A percentile compares a stretch with the other conserved stretches of the same genome.
phyloP scores from a whole-genome alignment of 2,888 invertebrate species.

The Timandra comae region DNA sequence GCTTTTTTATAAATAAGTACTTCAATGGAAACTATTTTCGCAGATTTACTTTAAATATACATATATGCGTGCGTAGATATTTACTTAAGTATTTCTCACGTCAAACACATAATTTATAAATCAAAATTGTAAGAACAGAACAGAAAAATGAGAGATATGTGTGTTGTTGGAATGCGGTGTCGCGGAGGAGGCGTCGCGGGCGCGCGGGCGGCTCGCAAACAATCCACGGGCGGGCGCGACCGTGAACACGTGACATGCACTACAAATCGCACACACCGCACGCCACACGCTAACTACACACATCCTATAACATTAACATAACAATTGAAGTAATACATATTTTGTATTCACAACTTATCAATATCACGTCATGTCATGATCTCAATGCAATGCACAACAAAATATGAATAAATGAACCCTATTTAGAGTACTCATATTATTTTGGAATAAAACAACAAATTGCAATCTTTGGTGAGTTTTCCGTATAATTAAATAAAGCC shows the following conservation, averaged over 20 bases:
- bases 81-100: neutral
- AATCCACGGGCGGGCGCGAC: conserved; percentile 41
- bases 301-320: too few species aligned
- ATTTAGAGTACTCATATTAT: too few species aligned
- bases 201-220: conserved; percentile 40
- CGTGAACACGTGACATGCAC: conserved; percentile 50
- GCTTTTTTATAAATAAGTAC: too few species aligned
- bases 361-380: too few species aligned
- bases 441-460: conserved; percentile 38
- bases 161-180: conserved; percentile 30
- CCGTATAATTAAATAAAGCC: conserved; percentile 57
- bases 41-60: neutral
- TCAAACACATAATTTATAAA: neutral
- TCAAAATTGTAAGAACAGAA: conserved; percentile 19
- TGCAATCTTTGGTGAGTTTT: conserved; percentile 44
- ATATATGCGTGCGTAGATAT: neutral
- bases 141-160: conserved; percentile 25
- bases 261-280: conserved; percentile 27
- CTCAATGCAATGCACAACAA: too few species aligned
- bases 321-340: too few species aligned
- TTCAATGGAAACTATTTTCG: too few species aligned
- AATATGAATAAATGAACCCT: too few species aligned
- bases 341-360: too few species aligned
- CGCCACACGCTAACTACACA: too few species aligned
- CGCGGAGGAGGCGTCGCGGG: conserved; percentile 10